Evolutionary conservation across 2,888 invertebrate species (phyloP), one percentile per base, ranked within the genome.

Genomic region (Suillia variegata): DNA sequence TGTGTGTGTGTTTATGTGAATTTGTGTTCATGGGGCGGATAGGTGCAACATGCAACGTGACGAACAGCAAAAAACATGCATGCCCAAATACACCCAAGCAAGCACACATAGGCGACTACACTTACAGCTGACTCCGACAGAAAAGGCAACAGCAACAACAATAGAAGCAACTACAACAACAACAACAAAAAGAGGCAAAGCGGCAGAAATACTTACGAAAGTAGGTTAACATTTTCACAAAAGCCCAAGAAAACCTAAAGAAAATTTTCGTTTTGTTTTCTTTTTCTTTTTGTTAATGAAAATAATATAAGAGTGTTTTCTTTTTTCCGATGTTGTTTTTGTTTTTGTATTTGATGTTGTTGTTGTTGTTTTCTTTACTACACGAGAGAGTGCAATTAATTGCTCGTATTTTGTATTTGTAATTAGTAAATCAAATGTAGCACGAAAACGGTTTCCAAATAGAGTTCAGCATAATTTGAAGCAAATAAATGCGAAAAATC

Each of bases 221-320:
- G 54, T 63, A 61, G 63, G 63, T 63, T 63, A 63, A 63, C 56
- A 63, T 60, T 59, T 60, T 53, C 42, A 49, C 38, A 42, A 51
- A 55, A 57, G 34, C 48, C 53, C 18, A 59, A 59, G 57, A 57
- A 62, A 57, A 59, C 54, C 42, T 50, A 57, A 62, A 54, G 58
- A 65, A 70, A 70, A 68, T 54, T 69, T 65, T 69, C 67, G 33
- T 33, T 54, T 58, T 58, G 47, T 15, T 13, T 54, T 49, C 26
- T 47, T 8, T n/a, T 51, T 52, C 45, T 2, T 13, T 48, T 6
- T 38, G 49, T 53, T 52, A 51, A 21, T 53, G n/a, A 56, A 53
- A 52, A 48, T 49, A 52, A 47, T 49, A 34, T 31, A 45, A 18
- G n/a, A 10, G 15, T 38, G 38, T 4, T 10, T 38, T 10, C 6